Percentiles rank a stretch among this genome's conserved stretches.
Evolutionary conservation across 1,140 invertebrate genomes (phyloP).

Genomic region (Drosophila sp.): DNA sequence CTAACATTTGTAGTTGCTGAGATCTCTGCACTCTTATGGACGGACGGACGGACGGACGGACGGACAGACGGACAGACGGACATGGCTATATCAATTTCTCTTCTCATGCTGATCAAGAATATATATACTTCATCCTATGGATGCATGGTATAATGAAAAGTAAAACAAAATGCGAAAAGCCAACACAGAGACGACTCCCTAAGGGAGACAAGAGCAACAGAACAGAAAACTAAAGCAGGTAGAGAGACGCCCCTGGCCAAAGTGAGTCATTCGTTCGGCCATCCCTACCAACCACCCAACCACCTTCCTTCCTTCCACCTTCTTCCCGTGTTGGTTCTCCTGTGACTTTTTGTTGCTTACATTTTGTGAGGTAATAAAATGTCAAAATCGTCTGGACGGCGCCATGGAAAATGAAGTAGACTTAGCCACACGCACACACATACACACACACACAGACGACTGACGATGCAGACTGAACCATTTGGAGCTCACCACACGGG

Average conservation of each 20-base stretch:
- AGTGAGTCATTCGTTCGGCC: slow-evolving; percentile 49
- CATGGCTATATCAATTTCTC: too few species aligned
- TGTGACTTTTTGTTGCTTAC: slow-evolving; percentile 25
- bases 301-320: not conserved
- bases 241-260: slow-evolving; percentile 30
- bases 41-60: too few species aligned
- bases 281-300: not conserved
- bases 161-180: slow-evolving; percentile 13
- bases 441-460: not conserved
- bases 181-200: slow-evolving; percentile 17
- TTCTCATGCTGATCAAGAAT: too few species aligned
- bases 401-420: slow-evolving; percentile 61
- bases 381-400: slow-evolving; percentile 67
- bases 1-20: too few species aligned
- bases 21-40: too few species aligned
- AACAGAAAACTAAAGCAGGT: slow-evolving; percentile 33
- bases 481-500: slow-evolving; percentile 29
- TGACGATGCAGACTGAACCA: not conserved
- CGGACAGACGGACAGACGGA: too few species aligned
- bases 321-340: not conserved
- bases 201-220: slow-evolving; percentile 4
- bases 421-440: slow-evolving; percentile 14
- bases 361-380: slow-evolving; percentile 58
- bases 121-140: too few species aligned
- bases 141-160: too few species aligned